Conservation (phyloP, 2,113 vertebrate genomes). For the Lathamus discolor region DNA sequence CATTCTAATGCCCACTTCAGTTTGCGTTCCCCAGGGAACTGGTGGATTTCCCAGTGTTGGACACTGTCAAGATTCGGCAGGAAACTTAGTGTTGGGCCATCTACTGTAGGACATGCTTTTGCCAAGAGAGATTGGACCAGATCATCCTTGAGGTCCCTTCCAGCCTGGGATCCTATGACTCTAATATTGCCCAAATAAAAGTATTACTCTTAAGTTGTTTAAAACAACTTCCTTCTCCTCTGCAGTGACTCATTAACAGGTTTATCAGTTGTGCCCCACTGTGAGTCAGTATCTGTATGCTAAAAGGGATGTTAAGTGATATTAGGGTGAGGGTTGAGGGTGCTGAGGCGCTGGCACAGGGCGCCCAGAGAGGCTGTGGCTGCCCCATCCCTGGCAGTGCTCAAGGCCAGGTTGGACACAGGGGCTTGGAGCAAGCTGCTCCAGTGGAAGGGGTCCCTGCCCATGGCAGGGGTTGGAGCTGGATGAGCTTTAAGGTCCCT, state of each 20-base stretch:
- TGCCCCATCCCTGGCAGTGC: not conserved
- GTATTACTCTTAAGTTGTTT: not conserved
- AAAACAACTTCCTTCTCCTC: not conserved
- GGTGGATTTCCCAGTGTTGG: not conserved
- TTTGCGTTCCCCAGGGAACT: not conserved
- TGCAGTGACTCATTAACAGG: not conserved
- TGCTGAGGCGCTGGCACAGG: not conserved
- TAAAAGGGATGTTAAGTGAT: not conserved
- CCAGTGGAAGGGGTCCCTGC: not conserved
- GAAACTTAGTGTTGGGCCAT: not conserved
- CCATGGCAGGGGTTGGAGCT: fast-evolving
- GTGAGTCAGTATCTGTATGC: not conserved
- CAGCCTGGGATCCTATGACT: not conserved
- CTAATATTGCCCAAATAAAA: not conserved
- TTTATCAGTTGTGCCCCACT: not conserved
- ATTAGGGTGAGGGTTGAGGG: not conserved
- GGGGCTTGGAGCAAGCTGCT: not conserved
- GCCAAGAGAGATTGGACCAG: not conserved
- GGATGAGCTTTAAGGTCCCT: not conserved
- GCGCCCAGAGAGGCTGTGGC: not conserved
- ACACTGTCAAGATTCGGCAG: not conserved
- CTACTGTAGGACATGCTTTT: not conserved
- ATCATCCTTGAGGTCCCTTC: not conserved
- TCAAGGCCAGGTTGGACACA: not conserved
- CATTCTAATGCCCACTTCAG: not conserved